Evolutionary conservation across 2,888 invertebrate species (phyloP).

Genomic region (Agelastica alni): DNA sequence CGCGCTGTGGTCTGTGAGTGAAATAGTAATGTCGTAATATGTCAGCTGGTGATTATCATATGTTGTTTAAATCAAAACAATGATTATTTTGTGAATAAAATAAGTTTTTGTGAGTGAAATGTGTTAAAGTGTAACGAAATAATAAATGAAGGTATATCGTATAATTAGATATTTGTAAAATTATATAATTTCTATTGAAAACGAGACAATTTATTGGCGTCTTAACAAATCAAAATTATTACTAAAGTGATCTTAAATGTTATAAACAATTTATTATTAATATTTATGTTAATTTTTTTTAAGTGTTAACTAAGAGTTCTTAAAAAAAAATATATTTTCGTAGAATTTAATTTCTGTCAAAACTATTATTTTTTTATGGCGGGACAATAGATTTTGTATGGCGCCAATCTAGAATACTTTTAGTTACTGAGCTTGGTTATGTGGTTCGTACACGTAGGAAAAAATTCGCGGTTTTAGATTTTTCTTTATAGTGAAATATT

Average conservation of each 20-base stretch:
- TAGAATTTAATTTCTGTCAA: constrained; percentile 5
- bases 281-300: too few species aligned
- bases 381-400: constrained; percentile 39
- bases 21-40: constrained; percentile 9
- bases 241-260: constrained; percentile 1
- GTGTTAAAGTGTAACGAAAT: constrained; percentile 6
- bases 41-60: constrained; percentile 22
- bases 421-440: constrained; percentile 43
- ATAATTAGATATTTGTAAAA: background rate
- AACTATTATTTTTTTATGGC: constrained; percentile 36
- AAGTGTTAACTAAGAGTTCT: too few species aligned
- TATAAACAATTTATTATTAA: background rate
- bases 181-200: background rate
- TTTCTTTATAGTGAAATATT: background rate
- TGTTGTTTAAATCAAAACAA: constrained; percentile 21
- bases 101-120: constrained; percentile 18
- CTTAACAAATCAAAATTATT: background rate
- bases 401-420: constrained; percentile 38
- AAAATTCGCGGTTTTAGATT: constrained; percentile 28
- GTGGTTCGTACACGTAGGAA: constrained; percentile 42
- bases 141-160: background rate
- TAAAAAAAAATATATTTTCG: background rate
- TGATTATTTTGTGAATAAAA: constrained; percentile 10
- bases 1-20: background rate
- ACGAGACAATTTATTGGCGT: background rate